Base-by-base conservation (phyloP, 2,797 vertebrate genomes). In the Micropoecilia bifurca region DNA sequence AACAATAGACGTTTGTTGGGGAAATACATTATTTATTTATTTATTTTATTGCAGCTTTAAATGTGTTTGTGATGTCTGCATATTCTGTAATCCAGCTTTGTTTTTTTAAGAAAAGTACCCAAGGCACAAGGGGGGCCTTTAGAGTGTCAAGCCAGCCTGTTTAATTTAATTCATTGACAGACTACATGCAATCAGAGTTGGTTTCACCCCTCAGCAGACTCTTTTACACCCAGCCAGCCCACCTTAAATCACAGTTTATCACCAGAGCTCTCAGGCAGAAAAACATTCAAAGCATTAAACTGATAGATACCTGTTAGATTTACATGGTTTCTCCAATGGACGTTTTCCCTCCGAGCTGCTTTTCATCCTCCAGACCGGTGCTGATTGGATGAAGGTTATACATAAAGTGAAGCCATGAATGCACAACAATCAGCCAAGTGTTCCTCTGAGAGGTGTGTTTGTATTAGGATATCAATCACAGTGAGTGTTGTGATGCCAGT, bases 391-490 rank as follows among this genome's bases (percentile, higher is more conserved):
- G 82, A 88, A 82, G 88, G 88, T 91, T 90, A 85, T 85, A 87
- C 86, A 85, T 87, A 82, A 88, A 85, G 89, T 50, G 55, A 75
- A n/a, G 76, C 79, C 71, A 78, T 83, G 90, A 92, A 91, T 88
- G 89, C 84, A 81, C 86, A 85, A 87, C 87, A 87, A 90, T 89
- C 86, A 80, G 82, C 80, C 68, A 1, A 82, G 80, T 50, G 48
- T 75, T 91, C 90, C 92, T 87, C 75, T 7, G 85, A 90, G 92
- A 89, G 88, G 63, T 72, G 81, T 77, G 83, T 85, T 84, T 85
- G 82, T 91, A 90, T 93, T 89, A 93, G 85, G 91, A 83, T 90
- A 93, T 95, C 92, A 92, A 92, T 95, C 92, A 93, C 81, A 5
- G 73, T n/a, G 22, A 74, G 73, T 16, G 63, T 82, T n/a, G 76